Conservation (phyloP, 2,888 invertebrate species). For the Aphidoletes aphidimyza region DNA sequence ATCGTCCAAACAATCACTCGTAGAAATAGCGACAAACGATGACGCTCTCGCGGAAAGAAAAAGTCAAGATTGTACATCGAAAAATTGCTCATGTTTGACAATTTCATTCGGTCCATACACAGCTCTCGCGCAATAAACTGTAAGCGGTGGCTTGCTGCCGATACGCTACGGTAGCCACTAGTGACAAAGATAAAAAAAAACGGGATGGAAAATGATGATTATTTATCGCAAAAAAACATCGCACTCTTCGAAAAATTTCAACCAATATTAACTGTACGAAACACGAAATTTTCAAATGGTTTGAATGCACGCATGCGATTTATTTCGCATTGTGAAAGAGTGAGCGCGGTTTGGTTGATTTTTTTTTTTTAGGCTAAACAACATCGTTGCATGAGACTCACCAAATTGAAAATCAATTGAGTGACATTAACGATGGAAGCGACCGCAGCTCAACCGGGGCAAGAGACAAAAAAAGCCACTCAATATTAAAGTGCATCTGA, state of each 20-base stretch:
- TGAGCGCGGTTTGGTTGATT: background rate
- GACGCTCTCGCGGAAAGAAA: background rate
- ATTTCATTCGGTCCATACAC: slow-evolving; percentile 20
- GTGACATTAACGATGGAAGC: slow-evolving; percentile 40
- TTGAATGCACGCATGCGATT: slow-evolving; percentile 3
- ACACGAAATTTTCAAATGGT: slow-evolving; percentile 48
- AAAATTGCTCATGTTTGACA: slow-evolving; percentile 44
- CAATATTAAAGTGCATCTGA: background rate
- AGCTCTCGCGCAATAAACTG: background rate
- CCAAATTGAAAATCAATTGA: slow-evolving; percentile 43
- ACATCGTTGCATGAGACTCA: slow-evolving; percentile 24
- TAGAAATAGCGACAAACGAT: background rate
- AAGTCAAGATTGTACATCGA: background rate
- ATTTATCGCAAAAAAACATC: slow-evolving; percentile 40
- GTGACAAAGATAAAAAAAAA: background rate
- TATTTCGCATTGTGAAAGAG: background rate
- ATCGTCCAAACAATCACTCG: slow-evolving; percentile 23
- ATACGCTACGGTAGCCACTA: slow-evolving; percentile 27
- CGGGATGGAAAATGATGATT: slow-evolving; percentile 8
- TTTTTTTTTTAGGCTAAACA: background rate
- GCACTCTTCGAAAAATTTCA: background rate
- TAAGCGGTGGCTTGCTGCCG: background rate
- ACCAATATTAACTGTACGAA: no score
- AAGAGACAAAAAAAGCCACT: no score
- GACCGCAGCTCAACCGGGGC: background rate